These are phyloP conservation scores for Petrocephalus zakoni DNA, from an alignment of 2,113 vertebrate species.

Conservation along the genomic window DNA sequence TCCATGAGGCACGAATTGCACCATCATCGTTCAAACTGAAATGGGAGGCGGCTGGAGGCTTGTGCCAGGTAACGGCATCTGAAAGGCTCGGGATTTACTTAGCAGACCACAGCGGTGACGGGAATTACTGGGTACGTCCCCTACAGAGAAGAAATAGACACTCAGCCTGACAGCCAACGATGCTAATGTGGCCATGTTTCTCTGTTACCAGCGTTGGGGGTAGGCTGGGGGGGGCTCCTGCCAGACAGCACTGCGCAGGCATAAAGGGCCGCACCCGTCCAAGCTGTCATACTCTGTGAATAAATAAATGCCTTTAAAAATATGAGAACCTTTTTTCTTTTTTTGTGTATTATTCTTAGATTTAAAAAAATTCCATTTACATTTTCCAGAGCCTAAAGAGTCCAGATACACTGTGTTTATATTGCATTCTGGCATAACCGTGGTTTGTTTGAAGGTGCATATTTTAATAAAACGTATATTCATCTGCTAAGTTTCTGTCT, in stretches of 20 bases:
- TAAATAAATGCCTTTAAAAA: constrained; percentile 5
- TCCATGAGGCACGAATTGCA: neutral
- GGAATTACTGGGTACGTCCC: neutral
- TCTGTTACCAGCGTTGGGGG: neutral
- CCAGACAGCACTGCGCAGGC: neutral
- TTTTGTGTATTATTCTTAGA: constrained; percentile 1
- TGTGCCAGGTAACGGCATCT: neutral
- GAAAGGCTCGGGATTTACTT: constrained; percentile 11
- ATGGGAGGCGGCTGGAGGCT: neutral
- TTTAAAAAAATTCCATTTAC: neutral
- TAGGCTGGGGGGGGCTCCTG: neutral
- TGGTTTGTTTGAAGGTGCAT: neutral
- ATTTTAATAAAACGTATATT: neutral
- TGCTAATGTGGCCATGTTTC: constrained; percentile 2
- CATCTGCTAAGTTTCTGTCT: neutral
- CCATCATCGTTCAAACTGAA: neutral
- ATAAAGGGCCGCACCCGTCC: neutral
- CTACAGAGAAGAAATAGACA: neutral
- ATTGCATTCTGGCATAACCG: neutral
- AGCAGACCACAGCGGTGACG: constrained; percentile 10
- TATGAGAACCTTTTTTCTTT: neutral
- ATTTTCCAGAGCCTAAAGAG: neutral
- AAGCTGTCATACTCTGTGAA: neutral
- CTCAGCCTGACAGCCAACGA: neutral
- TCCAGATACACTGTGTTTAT: neutral